Base-by-base conservation (phyloP, 2,888 invertebrate species). In the Drosophila prolongata region DNA sequence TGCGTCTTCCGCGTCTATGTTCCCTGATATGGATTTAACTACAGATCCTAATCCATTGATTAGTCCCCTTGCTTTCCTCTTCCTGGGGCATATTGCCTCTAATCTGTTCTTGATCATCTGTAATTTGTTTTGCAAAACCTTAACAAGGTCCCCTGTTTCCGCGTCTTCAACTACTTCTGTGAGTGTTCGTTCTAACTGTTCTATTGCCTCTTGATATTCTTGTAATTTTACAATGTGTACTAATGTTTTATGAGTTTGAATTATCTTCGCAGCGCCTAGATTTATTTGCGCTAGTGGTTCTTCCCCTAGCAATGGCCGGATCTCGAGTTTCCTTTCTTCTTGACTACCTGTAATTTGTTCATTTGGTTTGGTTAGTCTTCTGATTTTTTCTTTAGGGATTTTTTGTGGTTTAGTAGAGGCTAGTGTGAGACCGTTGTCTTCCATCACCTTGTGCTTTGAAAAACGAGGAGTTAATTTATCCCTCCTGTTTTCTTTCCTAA, bases 381-480 rank as follows among this genome's bases (percentile, higher is more conserved):
- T 19, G 19, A 19, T 19, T 3, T 19, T 19, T 19, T 19, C 19
- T 19, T 19, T 19, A 19, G 0, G 19, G 3, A 19, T 19, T 19
- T 2, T 19, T 19, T 19, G 19, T 2, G 19, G 2, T 19, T 19
- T 19, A 19, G 19, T 19, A 3, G 19, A 19, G 34, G 34, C 8
- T 34, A 9, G 34, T 34, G 34, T 34, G 9, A 34, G 34, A 9
- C 34, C 34, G 34, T 8, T 34, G 34, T 34, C 34, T 34, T 6
- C 35, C 40, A 54, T 43, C 4, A 16, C 42, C 30, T 54, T 42
- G 16, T 54, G 27, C 8, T 34, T 34, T 35, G 35, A 35, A 35
- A 35, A 10, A 35, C 35, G 9, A 35, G 35, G 9, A 10, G 35
- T 35, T 35, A 35, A 35, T 35, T 35, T 35, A 35, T 35, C 35